Percentiles rank a stretch among this genome's conserved stretches.
These are phyloP conservation scores for Microtus richardsoni DNA, from an alignment of 2,113 vertebrate genomes.

Conservation along the genomic window DNA sequence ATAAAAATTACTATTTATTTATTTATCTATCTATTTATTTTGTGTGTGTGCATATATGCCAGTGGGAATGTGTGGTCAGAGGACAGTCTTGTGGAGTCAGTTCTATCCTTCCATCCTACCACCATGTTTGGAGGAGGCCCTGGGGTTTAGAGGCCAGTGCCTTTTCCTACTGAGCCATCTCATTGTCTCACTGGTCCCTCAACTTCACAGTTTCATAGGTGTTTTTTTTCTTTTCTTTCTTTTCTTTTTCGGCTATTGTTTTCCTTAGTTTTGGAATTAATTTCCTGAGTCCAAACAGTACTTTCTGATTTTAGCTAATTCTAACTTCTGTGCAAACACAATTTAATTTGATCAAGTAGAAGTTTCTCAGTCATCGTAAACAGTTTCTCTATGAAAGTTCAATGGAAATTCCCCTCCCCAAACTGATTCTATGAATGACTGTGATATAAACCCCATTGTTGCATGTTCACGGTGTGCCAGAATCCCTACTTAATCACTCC, in stretches of 20 bases:
- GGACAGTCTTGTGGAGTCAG: background rate
- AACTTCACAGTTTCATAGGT: background rate
- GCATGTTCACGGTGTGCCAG: background rate
- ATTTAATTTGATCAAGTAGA: background rate
- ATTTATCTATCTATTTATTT: rapidly evolving
- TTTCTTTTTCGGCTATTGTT: background rate
- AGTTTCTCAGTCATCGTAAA: slow-evolving; percentile 13
- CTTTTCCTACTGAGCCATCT: background rate
- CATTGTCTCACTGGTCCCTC: background rate
- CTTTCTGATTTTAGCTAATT: background rate
- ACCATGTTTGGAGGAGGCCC: background rate
- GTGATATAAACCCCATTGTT: background rate
- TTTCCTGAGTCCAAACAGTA: background rate
- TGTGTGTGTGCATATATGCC: background rate
- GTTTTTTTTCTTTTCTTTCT: too few species aligned
- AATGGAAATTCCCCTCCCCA: background rate
- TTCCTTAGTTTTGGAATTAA: slow-evolving; percentile 37
- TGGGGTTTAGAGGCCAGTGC: background rate
- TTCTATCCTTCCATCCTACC: too few species aligned
- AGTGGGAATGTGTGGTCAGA: background rate
- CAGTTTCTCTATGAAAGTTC: background rate
- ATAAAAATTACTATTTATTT: background rate
- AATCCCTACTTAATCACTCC: background rate
- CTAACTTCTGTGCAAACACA: slow-evolving; percentile 22
- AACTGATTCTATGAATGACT: background rate